Percentiles rank a stretch among this genome's conserved stretches.
Evolutionary conservation across 2,113 vertebrate species (phyloP).

Genomic region (Lethenteron camtschaticum): DNA sequence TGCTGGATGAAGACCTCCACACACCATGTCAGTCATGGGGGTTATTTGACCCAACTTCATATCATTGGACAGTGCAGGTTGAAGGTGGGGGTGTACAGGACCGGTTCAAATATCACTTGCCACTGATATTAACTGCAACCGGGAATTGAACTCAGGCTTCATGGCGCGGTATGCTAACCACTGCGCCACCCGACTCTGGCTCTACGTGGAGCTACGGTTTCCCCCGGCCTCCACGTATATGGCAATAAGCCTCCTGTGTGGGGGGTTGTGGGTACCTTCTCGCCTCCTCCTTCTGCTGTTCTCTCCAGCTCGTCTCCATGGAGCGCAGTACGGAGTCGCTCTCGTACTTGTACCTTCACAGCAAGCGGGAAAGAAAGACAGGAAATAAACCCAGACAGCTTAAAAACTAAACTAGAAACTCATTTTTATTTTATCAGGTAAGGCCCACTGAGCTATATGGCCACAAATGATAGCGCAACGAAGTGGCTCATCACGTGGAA

Average conservation of each 20-base stretch:
- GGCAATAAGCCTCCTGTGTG: too few relatives aligned
- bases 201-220: background rate
- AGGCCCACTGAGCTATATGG: too few relatives aligned
- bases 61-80: too few relatives aligned
- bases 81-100: too few relatives aligned
- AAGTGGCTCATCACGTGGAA: too few relatives aligned
- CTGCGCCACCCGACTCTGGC: background rate
- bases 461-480: too few relatives aligned
- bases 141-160: background rate
- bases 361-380: conserved; percentile 7
- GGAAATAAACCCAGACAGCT: conserved; percentile 1
- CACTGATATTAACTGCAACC: background rate
- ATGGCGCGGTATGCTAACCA: background rate
- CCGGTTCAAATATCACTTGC: too few relatives aligned
- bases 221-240: background rate
- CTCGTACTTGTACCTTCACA: conserved; percentile 67
- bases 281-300: conserved; percentile 84
- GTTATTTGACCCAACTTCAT: too few relatives aligned
- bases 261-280: conserved; percentile 35
- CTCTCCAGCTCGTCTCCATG: conserved; percentile 94
- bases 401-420: too few relatives aligned
- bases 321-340: conserved; percentile 91
- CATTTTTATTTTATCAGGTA: too few relatives aligned
- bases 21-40: too few relatives aligned
- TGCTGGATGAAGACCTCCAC: too few relatives aligned